phyloP scores from a whole-genome alignment of 2,888 invertebrate genomes.

The Argyresthia albistria region DNA sequence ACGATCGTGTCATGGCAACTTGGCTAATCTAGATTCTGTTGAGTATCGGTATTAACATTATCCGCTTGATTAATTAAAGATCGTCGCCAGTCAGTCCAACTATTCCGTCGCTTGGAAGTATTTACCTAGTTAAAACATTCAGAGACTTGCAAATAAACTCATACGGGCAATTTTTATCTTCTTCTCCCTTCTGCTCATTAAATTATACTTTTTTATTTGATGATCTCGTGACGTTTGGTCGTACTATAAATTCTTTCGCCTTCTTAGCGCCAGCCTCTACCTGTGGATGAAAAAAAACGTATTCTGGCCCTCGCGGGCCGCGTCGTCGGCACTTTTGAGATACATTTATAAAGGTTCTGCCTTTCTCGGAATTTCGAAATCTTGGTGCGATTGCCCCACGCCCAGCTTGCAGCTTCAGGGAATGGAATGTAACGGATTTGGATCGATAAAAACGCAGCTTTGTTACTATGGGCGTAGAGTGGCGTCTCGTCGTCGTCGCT shows the following conservation, averaged over 20 bases:
- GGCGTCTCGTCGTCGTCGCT: background rate
- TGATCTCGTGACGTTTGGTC: slow-evolving; percentile 7
- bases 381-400: slow-evolving; percentile 52
- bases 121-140: too few species aligned
- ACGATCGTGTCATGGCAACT: too few species aligned
- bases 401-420: slow-evolving; percentile 37
- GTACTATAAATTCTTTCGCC: slow-evolving; percentile 57
- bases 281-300: slow-evolving; percentile 59
- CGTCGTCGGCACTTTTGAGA: slow-evolving; percentile 71
- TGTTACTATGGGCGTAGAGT: background rate
- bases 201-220: too few species aligned
- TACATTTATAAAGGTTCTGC: slow-evolving; percentile 67
- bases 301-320: slow-evolving; percentile 59
- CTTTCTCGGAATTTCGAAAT: slow-evolving; percentile 72
- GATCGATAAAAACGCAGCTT: slow-evolving; percentile 43
- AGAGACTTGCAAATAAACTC: too few species aligned
- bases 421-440: slow-evolving; percentile 69
- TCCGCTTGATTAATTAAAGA: too few species aligned
- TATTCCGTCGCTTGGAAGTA: background rate
- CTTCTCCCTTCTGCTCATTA: too few species aligned
- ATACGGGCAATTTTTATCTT: too few species aligned
- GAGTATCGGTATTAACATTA: too few species aligned
- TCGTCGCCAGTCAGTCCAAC: background rate
- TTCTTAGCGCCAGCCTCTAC: slow-evolving; percentile 70
- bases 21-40: too few species aligned